These are phyloP conservation scores for Atethmia centrago DNA, from an alignment of 2,888 invertebrate genomes.

Conservation along the genomic window DNA sequence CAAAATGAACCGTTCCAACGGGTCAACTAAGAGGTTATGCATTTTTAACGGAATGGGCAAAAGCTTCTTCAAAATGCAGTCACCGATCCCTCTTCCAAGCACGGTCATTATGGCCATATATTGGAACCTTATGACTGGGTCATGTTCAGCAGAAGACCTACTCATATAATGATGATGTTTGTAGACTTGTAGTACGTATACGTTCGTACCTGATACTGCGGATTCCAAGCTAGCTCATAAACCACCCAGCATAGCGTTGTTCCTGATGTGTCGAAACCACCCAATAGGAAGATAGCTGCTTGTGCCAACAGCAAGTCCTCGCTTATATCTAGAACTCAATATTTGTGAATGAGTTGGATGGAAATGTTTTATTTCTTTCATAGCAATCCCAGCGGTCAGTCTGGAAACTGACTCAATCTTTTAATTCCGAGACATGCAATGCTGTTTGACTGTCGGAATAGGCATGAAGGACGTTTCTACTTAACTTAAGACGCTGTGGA, in stretches of 20 bases:
- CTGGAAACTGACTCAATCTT: not conserved
- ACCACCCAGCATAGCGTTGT: conserved; percentile 61
- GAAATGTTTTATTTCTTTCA: not conserved
- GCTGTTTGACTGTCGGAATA: not conserved
- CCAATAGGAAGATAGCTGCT: conserved; percentile 75
- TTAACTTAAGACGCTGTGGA: no score
- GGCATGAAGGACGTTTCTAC: not conserved
- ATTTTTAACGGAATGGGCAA: not conserved
- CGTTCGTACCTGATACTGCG: conserved; percentile 70
- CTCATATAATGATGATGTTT: not conserved
- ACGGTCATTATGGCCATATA: not conserved
- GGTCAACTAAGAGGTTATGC: not conserved
- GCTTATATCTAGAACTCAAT: conserved; percentile 64
- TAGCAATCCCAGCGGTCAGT: not conserved
- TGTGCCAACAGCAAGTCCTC: conserved; percentile 76
- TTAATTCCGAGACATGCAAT: not conserved
- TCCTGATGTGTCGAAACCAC: conserved; percentile 76
- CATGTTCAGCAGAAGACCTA: not conserved
- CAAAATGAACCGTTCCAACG: no score
- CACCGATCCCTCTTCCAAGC: not conserved
- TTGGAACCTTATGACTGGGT: not conserved
- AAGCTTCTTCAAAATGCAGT: not conserved
- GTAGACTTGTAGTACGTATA: not conserved
- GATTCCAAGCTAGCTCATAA: conserved; percentile 74
- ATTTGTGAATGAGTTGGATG: not conserved